A percentile compares a stretch with the other conserved stretches of the same genome.
These are phyloP conservation scores for Amphiura filiformis DNA, from an alignment of 35 echinoderm and acorn worm genomes.

Conservation along the genomic window DNA sequence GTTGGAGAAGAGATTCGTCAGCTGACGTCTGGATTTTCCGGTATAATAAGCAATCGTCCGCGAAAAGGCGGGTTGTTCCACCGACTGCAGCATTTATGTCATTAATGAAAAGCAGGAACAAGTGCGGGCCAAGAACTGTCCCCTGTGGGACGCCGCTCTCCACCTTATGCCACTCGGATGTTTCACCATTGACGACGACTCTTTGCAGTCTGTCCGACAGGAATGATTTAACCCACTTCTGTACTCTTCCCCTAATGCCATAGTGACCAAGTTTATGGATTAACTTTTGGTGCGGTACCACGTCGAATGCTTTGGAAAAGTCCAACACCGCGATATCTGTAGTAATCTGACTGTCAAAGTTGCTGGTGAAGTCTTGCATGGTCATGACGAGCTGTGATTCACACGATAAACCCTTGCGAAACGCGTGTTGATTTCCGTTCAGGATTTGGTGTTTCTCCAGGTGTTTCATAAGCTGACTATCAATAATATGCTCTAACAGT, in stretches of 20 bases:
- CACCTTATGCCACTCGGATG: constrained; percentile 1
- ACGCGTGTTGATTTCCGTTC: constrained; percentile 24
- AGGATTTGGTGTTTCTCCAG: constrained; percentile 8
- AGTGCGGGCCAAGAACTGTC: constrained; percentile 6
- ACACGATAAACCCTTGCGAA: constrained; percentile 10
- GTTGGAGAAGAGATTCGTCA: background rate
- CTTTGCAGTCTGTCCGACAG: constrained; percentile 33
- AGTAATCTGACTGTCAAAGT: background rate
- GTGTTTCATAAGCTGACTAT: constrained; percentile 31
- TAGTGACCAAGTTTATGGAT: constrained; percentile 30
- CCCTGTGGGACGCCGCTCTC: constrained; percentile 34
- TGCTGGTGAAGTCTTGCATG: constrained; percentile 27
- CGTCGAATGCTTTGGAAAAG: constrained; percentile 33
- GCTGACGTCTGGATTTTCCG: background rate
- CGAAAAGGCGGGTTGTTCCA: constrained; percentile 24
- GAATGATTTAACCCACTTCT: constrained; percentile 35
- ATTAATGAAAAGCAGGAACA: constrained; percentile 33
- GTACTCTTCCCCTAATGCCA: constrained; percentile 33
- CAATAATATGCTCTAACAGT: constrained; percentile 38
- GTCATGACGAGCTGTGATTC: constrained; percentile 36
- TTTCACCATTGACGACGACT: constrained; percentile 20
- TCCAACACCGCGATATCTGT: constrained; percentile 28
- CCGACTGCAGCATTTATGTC: constrained; percentile 2
- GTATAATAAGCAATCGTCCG: constrained; percentile 39
- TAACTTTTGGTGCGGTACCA: constrained; percentile 35